Conservation (phyloP, 2,888 invertebrate genomes). For the Allacma fusca region DNA sequence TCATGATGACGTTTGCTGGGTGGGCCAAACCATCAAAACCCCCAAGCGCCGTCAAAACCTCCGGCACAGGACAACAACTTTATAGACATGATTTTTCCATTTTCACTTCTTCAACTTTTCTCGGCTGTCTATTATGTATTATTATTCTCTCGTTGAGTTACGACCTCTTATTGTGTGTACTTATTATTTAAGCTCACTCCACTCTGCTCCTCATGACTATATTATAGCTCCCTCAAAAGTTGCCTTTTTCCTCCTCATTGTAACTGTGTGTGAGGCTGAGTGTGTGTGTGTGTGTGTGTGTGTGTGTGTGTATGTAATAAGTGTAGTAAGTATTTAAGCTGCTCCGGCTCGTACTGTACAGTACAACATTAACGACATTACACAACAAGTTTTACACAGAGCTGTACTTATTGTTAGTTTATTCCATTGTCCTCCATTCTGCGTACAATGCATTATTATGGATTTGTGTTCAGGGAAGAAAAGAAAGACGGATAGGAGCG, state of each 20-base stretch:
- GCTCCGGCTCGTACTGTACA: not conserved
- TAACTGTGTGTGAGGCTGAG: no score
- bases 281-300: no score
- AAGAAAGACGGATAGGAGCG: not conserved
- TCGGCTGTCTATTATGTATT: conserved; percentile 1
- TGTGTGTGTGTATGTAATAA: no score
- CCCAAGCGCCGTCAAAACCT: conserved; percentile 43
- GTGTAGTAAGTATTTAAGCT: no score
- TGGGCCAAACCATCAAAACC: conserved; percentile 46
- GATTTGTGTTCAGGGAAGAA: not conserved
- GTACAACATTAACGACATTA: conserved; percentile 2
- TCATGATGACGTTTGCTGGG: conserved; percentile 49
- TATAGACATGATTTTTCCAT: conserved; percentile 46
- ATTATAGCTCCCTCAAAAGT: not conserved
- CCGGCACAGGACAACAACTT: conserved; percentile 43
- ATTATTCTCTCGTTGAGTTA: conserved; percentile 21
- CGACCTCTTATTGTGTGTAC: not conserved
- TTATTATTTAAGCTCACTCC: not conserved
- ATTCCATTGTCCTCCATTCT: conserved; percentile 18
- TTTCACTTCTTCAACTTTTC: conserved; percentile 43
- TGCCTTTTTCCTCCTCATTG: not conserved
- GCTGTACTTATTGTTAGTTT: conserved; percentile 22
- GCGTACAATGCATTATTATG: not conserved
- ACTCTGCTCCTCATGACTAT: conserved; percentile 2
- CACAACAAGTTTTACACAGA: conserved; percentile 15